Base-by-base conservation (phyloP, 64 coral and sea anemone species). In the Montipora sp. region DNA sequence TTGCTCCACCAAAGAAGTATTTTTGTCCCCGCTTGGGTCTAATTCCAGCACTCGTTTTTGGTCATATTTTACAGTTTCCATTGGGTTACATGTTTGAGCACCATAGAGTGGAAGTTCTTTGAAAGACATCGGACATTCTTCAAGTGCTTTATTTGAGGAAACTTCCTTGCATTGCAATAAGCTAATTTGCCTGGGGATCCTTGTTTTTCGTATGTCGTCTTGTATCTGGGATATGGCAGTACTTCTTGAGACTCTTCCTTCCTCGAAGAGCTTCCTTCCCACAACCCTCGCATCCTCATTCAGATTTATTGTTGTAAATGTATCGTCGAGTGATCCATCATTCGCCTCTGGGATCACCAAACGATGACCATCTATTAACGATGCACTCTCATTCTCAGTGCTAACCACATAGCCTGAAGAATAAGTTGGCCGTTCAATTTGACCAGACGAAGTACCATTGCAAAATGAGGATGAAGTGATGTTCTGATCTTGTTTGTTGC, bases 201-300 rank as follows among this genome's bases (percentile, higher is more conserved):
- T 12, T 1, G 49, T 67, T 66, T 83, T 66, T 21, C 36, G 59
- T 3, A 83, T 3, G 36, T 12, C 46, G 13, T 50, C 46, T 48
- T 71, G 82, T 22, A 72, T 48, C 0, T 73, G 6, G 10, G 47
- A 16, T 2, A 71, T 72, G 0, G 13, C 10, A 5, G 18, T 50
- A 49, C 63, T 7, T 85, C 82, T 85, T 49, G 45, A 48, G 3
- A 68, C 12, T 50, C 45, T 71, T n/a, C 68, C 82, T 11, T 85
- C 59, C 18, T 85, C 82, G 11, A 85, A 85, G 2, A 72, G 65
- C 3, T 18, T 48, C 71, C 46, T 85, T 9, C 82, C 82, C 3
- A 71, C 19, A 6, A 69, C 3, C 0, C 5, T 22, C 2, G 16
- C 82, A 51, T 49, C 45, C 4, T 50, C 16, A 3, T 16, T 18